Percentiles rank a stretch among this genome's conserved stretches.
phyloP scores from a whole-genome alignment of 2,888 invertebrate species.

The Microplitis deprimator region DNA sequence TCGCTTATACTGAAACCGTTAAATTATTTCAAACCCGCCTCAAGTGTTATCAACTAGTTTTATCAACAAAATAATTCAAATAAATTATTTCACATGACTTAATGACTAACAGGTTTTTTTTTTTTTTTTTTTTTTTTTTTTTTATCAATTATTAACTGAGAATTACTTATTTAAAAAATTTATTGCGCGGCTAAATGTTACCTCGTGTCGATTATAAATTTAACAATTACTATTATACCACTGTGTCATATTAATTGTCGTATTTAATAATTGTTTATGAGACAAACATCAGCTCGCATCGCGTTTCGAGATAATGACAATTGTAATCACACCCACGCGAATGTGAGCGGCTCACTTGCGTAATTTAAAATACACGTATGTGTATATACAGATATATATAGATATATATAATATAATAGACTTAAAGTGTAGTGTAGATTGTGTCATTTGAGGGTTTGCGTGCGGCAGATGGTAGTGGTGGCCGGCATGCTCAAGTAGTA shows the following conservation, averaged over 20 bases:
- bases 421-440: constrained; percentile 18
- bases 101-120: not conserved
- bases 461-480: constrained; percentile 4
- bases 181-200: too few species aligned
- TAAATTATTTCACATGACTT: not conserved
- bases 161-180: too few species aligned
- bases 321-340: not conserved
- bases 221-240: not conserved
- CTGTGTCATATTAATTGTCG: not conserved
- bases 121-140: constrained; percentile 4
- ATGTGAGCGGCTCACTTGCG: constrained; percentile 21
- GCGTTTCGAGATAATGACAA: not conserved
- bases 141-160: not conserved
- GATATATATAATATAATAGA: not conserved
- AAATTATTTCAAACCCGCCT: not conserved
- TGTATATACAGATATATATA: not conserved
- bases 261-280: not conserved
- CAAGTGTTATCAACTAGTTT: not conserved
- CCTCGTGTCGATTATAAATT: not conserved
- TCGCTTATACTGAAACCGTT: not conserved
- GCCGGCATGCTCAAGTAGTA: not conserved
- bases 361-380: constrained; percentile 28
- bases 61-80: constrained; percentile 19
- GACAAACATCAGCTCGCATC: not conserved
- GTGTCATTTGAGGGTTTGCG: constrained; percentile 39